phyloP scores from a whole-genome alignment of 1,140 invertebrate genomes.

The Trichonephila inaurata region DNA sequence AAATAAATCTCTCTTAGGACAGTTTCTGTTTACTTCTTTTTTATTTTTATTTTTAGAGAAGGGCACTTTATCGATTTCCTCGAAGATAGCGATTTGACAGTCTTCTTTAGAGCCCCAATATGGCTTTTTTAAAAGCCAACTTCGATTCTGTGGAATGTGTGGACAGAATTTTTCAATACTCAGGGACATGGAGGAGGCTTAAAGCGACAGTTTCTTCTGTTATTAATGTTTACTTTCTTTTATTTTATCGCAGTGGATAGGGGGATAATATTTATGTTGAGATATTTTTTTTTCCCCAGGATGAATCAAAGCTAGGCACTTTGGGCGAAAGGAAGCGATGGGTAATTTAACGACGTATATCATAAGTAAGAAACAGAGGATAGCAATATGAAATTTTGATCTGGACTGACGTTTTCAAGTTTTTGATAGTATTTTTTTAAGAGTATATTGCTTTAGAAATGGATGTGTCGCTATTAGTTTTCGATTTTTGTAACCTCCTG shows the following conservation, averaged over 20 bases:
- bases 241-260: not conserved
- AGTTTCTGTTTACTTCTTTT: conserved; percentile 50
- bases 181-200: conserved; percentile 19
- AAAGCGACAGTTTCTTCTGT: conserved; percentile 33
- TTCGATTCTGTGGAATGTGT: conserved; percentile 57
- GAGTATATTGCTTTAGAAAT: too few relatives aligned
- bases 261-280: conserved; percentile 28
- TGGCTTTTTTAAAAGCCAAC: conserved; percentile 62
- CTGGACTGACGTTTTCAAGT: not conserved
- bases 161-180: conserved; percentile 57
- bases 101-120: conserved; percentile 56
- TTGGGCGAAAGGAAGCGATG: not conserved
- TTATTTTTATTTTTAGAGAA: conserved; percentile 24
- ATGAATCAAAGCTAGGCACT: not conserved
- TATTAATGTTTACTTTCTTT: conserved; percentile 45
- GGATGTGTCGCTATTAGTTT: too few relatives aligned
- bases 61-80: conserved; percentile 40
- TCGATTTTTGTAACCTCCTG: too few relatives aligned
- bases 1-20: conserved; percentile 66
- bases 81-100: conserved; percentile 70
- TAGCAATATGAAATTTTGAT: conserved; percentile 3
- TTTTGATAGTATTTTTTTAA: not conserved
- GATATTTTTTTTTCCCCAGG: not conserved
- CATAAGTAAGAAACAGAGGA: not conserved
- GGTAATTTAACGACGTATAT: not conserved